Conservation (phyloP, 2,888 invertebrate species). For the Protonemura montana region DNA sequence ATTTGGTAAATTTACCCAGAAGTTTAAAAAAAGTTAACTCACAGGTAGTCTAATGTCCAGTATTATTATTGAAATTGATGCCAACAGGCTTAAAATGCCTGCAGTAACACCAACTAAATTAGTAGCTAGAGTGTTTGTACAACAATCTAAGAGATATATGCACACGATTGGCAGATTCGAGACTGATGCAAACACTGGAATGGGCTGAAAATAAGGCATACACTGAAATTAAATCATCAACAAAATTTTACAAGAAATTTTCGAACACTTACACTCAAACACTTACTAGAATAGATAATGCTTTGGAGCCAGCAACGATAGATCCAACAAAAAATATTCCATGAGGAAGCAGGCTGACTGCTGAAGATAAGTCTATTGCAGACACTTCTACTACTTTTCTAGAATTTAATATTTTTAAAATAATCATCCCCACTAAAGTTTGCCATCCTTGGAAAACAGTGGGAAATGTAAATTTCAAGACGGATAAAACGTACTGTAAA, state of each 20-base stretch:
- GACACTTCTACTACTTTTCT: constrained; percentile 50
- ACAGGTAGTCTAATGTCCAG: constrained; percentile 48
- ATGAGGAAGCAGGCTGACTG: constrained; percentile 52
- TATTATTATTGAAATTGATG: constrained; percentile 47
- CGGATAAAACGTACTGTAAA: constrained; percentile 54
- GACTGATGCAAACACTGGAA: constrained; percentile 53
- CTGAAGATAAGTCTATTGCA: constrained; percentile 51
- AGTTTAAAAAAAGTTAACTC: constrained; percentile 16
- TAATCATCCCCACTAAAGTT: constrained; percentile 53
- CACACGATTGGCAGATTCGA: constrained; percentile 52
- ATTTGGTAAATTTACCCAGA: neutral
- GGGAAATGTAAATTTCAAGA: constrained; percentile 54
- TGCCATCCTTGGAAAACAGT: constrained; percentile 56
- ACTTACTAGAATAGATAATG: constrained; percentile 53
- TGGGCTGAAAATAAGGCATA: constrained; percentile 50
- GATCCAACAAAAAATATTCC: constrained; percentile 53
- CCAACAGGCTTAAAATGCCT: constrained; percentile 50
- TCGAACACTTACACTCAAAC: neutral
- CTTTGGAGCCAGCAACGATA: constrained; percentile 54
- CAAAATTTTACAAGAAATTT: too few species aligned
- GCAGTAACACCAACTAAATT: constrained; percentile 49
- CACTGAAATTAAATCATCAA: neutral
- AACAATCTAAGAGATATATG: constrained; percentile 52
- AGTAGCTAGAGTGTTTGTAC: constrained; percentile 49
- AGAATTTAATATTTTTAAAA: constrained; percentile 51